phyloP scores from a whole-genome alignment of 1,140 invertebrate species.

The Scaptomyza pallida region DNA sequence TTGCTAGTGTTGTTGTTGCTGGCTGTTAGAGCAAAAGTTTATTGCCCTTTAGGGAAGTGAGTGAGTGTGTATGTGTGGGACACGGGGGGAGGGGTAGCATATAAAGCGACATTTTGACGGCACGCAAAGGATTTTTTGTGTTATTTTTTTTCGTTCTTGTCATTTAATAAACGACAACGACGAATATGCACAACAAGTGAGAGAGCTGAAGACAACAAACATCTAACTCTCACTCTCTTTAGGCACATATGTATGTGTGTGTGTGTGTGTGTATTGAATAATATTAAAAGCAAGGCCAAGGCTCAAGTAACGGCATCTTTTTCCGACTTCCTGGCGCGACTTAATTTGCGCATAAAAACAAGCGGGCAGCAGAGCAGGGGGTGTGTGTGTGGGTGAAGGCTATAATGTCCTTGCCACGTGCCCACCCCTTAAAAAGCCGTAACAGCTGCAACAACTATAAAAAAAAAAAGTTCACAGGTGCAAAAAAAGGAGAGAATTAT shows the following conservation, averaged over 20 bases:
- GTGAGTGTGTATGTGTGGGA: neutral
- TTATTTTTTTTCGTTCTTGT: conserved; percentile 37
- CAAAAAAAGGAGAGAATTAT: conserved; percentile 34
- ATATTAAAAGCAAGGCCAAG: conserved; percentile 43
- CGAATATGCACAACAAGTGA: conserved; percentile 42
- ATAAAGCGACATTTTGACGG: conserved; percentile 66
- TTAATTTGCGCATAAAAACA: conserved; percentile 61
- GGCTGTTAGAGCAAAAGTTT: conserved; percentile 54
- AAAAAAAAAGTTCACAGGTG: conserved; percentile 35
- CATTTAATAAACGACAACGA: conserved; percentile 47
- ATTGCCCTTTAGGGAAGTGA: conserved; percentile 66
- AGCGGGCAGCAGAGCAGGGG: neutral
- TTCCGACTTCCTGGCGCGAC: conserved; percentile 67
- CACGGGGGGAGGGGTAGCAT: neutral
- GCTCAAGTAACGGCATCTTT: conserved; percentile 24
- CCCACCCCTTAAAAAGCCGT: neutral
- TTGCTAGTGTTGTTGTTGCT: conserved; percentile 40
- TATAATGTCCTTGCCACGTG: conserved; percentile 67
- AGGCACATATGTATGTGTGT: conserved; percentile 2
- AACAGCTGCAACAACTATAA: conserved; percentile 50
- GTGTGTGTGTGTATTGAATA: conserved; percentile 36
- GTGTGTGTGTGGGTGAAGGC: neutral
- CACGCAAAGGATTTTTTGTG: conserved; percentile 72
- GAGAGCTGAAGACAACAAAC: conserved; percentile 30
- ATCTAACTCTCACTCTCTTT: conserved; percentile 2